Base-by-base conservation (phyloP, 2,113 vertebrate species). In the Myotis brandtii region DNA sequence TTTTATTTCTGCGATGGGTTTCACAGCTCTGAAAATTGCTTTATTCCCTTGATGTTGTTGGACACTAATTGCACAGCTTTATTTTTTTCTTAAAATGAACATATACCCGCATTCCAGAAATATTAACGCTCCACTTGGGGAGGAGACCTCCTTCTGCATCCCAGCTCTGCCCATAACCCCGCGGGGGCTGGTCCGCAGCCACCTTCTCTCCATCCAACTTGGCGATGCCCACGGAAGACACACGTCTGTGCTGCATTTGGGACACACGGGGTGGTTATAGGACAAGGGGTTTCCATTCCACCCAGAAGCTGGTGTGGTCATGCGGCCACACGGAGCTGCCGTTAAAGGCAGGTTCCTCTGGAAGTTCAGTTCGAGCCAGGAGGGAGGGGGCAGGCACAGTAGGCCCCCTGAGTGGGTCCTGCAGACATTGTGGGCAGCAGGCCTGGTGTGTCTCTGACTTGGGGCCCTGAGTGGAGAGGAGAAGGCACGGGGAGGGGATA, bases 31-130 rank as follows among this genome's bases (percentile, higher is more conserved):
- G 95, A 95, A 96, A 96, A 97, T 95, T 95, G 91, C 81, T 97
- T 96, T 96, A 82, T 97, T 96, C 88, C 21, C 97, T 96, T 96
- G 94, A 88, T 95, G 98, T 97, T 97, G 88, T 73, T 66, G 96
- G 95, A 91, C 93, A 80, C 89, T 96, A 81, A 98, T 93, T 94
- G 84, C 93, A 84, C 46, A 64, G 79, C 27, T 84, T 25, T 95
- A 4, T 59, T 92, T 73, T 46, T 62, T 90, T 50, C 50, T 84
- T 67, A 81, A 84, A 89, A 81, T 7, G 66, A 82, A 43, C 34
- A 7, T 23, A 18, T 0, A 21, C 56, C 66, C 5, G 8, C 50
- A 67, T 62, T 43, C 13, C 13, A 34, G 83, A 80, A 86, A 77
- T 25, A 27, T 32, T 83, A 27, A 75, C 46, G 52, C 52, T 18